Percentiles rank a stretch among this genome's conserved stretches.
phyloP scores from a whole-genome alignment of 1,140 invertebrate species.

The Pentalonia nigronervosa region DNA sequence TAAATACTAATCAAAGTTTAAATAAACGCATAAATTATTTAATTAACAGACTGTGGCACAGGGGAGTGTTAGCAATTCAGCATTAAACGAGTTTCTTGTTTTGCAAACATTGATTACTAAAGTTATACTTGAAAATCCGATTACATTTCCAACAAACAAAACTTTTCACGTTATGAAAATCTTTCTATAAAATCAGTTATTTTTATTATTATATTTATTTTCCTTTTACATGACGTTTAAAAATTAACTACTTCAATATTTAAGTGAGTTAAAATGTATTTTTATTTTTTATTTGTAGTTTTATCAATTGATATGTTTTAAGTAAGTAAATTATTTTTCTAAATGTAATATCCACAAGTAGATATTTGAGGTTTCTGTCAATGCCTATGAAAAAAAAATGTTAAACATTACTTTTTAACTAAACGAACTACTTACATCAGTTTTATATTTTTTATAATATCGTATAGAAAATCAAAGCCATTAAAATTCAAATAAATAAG shows the following conservation, averaged over 20 bases:
- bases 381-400: too few species aligned
- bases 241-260: slow-evolving; percentile 15
- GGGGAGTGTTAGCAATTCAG: slow-evolving; percentile 32
- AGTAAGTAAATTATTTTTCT: neutral
- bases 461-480: neutral
- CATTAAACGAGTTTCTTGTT: slow-evolving; percentile 51
- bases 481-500: neutral
- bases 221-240: neutral
- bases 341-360: neutral
- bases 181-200: neutral
- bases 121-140: slow-evolving; percentile 51
- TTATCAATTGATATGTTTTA: neutral
- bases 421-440: too few species aligned
- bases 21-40: slow-evolving; percentile 50
- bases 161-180: slow-evolving; percentile 47
- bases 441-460: neutral
- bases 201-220: slow-evolving; percentile 27
- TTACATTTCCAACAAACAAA: slow-evolving; percentile 37
- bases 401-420: too few species aligned
- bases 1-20: slow-evolving; percentile 53
- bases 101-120: slow-evolving; percentile 53
- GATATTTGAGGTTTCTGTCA: neutral
- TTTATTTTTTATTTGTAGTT: neutral
- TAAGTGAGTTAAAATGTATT: neutral
- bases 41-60: slow-evolving; percentile 41